Conservation (phyloP, 2,888 invertebrate species). For the Cartodere bifasciata region DNA sequence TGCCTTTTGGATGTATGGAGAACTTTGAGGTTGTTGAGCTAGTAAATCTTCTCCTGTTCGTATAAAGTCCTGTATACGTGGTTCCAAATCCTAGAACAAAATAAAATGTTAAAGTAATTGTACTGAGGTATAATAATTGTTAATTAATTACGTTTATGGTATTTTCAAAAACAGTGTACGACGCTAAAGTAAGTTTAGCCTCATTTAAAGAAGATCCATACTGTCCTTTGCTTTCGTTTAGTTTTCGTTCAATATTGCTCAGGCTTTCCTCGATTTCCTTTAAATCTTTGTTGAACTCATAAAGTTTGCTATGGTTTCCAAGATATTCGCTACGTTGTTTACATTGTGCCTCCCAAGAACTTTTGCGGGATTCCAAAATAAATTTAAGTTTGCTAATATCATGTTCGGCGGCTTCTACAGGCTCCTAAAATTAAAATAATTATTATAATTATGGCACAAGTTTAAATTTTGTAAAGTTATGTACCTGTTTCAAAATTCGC, state of each 20-base stretch:
- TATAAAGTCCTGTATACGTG: conserved; percentile 55
- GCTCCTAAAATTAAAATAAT: conserved; percentile 38
- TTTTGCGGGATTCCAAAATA: conserved; percentile 45
- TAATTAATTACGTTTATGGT: conserved; percentile 57
- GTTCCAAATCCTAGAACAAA: conserved; percentile 48
- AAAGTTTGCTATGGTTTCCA: conserved; percentile 49
- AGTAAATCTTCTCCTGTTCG: conserved; percentile 48
- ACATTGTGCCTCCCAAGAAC: conserved; percentile 53
- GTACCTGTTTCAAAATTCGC: conserved; percentile 50
- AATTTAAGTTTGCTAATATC: conserved; percentile 57
- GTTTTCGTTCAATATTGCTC: conserved; percentile 50
- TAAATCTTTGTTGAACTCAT: conserved; percentile 56
- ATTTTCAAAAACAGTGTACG: conserved; percentile 65
- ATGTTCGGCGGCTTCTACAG: conserved; percentile 48
- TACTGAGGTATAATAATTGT: too few relatives aligned
- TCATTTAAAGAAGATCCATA: conserved; percentile 60
- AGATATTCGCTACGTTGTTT: conserved; percentile 44
- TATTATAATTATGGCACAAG: background rate
- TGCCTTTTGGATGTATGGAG: conserved; percentile 49
- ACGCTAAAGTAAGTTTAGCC: conserved; percentile 54
- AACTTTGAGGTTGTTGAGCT: conserved; percentile 37
- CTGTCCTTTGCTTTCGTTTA: conserved; percentile 50
- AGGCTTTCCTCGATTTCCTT: conserved; percentile 58
- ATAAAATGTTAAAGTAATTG: too few relatives aligned
- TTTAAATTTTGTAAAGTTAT: conserved; percentile 8